Conservation (phyloP, 2,888 invertebrate species). For the Melitaea athalia region DNA sequence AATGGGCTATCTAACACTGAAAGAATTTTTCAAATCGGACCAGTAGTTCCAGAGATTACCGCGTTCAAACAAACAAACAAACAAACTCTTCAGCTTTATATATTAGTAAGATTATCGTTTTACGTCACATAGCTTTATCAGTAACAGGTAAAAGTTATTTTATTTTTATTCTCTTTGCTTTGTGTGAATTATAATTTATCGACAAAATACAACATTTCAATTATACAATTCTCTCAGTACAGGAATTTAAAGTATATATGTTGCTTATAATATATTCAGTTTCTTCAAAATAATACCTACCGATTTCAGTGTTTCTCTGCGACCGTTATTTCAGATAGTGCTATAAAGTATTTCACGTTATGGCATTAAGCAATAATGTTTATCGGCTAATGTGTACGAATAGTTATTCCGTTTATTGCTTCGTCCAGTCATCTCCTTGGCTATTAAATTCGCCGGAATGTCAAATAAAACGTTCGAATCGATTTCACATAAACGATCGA, state of each 20-base stretch:
- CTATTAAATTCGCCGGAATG: slow-evolving; percentile 78
- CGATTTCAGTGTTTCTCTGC: background rate
- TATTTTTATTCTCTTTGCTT: no score
- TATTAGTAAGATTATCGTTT: no score
- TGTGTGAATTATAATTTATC: no score
- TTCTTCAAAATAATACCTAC: background rate
- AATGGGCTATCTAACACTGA: no score
- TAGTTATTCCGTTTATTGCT: slow-evolving; percentile 78
- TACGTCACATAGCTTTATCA: no score
- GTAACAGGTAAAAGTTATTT: no score
- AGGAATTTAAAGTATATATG: background rate
- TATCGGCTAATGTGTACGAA: slow-evolving; percentile 75
- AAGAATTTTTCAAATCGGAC: no score
- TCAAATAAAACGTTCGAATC: slow-evolving; percentile 78
- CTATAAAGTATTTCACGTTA: slow-evolving; percentile 25
- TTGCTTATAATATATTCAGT: background rate
- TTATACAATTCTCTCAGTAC: no score
- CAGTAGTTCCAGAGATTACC: no score
- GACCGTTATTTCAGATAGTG: slow-evolving; percentile 8
- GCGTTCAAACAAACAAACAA: no score
- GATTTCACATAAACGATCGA: slow-evolving; percentile 80
- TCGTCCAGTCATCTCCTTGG: slow-evolving; percentile 74
- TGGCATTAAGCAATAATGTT: slow-evolving; percentile 58
- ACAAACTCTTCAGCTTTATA: no score
- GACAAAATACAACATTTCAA: no score